Base-by-base conservation (phyloP, 2,113 vertebrate species). In the Numida meleagris region DNA sequence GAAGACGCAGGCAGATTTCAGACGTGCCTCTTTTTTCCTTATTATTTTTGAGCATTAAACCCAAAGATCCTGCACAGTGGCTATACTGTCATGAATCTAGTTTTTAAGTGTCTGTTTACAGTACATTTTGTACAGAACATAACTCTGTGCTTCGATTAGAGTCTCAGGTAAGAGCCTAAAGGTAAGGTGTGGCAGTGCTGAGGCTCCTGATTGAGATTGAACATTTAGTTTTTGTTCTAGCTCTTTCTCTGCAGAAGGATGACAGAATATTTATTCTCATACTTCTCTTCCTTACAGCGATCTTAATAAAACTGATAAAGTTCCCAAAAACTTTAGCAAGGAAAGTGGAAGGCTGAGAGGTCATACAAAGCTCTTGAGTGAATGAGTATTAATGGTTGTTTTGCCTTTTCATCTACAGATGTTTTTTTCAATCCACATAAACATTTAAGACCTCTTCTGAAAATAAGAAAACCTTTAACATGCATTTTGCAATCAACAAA, bases 401-500 rank as follows among this genome's bases (percentile, higher is more conserved):
- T 74, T 79, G 16, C 34, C 46, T 82, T 88, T 81, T 62, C 67
- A 83, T 55, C 38, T 74, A 67, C 31, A 80, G 50, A 81, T 3
- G 4, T 7, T 61, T 51, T 51, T 88, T 77, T 72, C 31, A 83
- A 36, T 43, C 79, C 61, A 72, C 36, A 51, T 33, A 86, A 96
- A 82, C 51, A 78, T 51, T 82, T 59, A 88, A 86, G 82, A 78
- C 8, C 25, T 78, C 51, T 61, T 84, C 66, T 72, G 31, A 82
- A 86, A 84, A 45, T 2, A 70, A 66, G 38, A 87, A 87, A 94
- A 68, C n/a, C 43, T 77, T 89, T 87, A 84, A 34, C 14, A 38
- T 11, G 18, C 21, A 82, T 86, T 90, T 93, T 82, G 81, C 74
- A 90, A 89, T 73, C 27, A 53, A 90, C 81, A 87, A 82, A 43